Base-by-base conservation (phyloP, 2,888 invertebrate species). In the Phalera bucephala region DNA sequence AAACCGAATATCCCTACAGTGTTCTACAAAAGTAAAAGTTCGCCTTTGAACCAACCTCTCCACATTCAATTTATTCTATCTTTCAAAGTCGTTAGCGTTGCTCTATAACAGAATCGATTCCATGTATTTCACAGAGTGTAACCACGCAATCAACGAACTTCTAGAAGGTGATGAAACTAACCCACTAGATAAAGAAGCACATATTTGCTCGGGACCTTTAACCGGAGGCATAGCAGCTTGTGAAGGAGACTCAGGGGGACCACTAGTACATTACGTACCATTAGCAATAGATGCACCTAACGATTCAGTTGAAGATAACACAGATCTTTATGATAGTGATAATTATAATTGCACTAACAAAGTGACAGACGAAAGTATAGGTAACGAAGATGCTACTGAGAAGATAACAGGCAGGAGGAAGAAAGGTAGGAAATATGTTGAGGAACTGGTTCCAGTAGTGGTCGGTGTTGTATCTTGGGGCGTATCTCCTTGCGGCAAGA, bases 381-480 rank as follows among this genome's bases (percentile, higher is more conserved):
- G 31, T 27, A 23, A 39, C 1, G 10, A 5, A 15, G 33, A 27
- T 32, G 10, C 38, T 25, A 8, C 32, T 33, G 49, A 28, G 15
- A n/a, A n/a, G n/a, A n/a, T n/a, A n/a, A n/a, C n/a, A n/a, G n/a
- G n/a, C n/a, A n/a, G n/a, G n/a, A n/a, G n/a, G n/a, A n/a, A n/a
- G n/a, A n/a, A n/a, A n/a, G n/a, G n/a, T n/a, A 48, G 47, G 31
- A 45, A 50, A 3, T 43, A 47, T 12, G 34, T 34, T 7, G 47
- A 54, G 17, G 41, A 53, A n/a, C 46, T 50, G 7, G 41, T 54
- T 22, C 77, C 80, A 8, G 64, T 80, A 2, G 52, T 91, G 20
- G 52, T 91, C n/a, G 92, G 92, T 15, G 64, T 92, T 1, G 91
- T 91, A 0, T 92, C 92, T 1, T 92, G 91, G 91, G 91, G 91